Percentiles rank a stretch among this genome's conserved stretches.
Evolutionary conservation across 2,888 invertebrate species (phyloP).

Genomic region (Pinctada fucata): DNA sequence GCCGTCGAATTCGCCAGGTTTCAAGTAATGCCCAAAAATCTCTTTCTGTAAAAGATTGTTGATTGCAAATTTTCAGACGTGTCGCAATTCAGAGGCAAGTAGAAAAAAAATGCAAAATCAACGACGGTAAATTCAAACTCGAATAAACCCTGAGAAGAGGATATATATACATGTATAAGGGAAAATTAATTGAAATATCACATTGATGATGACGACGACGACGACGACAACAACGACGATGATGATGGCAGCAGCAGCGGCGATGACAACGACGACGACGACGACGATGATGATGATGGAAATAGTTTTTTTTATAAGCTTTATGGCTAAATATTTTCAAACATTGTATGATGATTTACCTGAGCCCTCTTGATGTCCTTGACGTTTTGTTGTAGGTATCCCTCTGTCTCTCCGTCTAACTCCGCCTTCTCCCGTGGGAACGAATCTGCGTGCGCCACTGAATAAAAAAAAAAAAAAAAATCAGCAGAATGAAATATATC

Average conservation of each 20-base stretch:
- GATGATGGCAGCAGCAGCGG: no score
- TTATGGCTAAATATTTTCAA: no score
- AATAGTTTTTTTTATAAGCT: no score
- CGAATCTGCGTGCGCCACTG: conserved; percentile 68
- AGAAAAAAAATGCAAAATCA: neutral
- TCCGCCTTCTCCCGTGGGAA: conserved; percentile 56
- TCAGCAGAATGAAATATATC: no score
- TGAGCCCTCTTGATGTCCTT: conserved; percentile 68
- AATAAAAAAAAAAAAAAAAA: conserved; percentile 21
- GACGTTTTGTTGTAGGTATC: conserved; percentile 64
- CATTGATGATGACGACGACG: no score
- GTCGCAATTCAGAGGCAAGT: neutral
- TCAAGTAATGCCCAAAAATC: conserved; percentile 70
- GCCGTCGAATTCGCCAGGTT: conserved; percentile 70
- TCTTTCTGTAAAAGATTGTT: conserved; percentile 57
- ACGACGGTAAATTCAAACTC: neutral
- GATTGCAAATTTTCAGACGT: neutral
- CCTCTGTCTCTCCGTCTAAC: conserved; percentile 63
- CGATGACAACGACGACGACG: no score
- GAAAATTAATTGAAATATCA: no score
- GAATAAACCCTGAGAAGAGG: no score
- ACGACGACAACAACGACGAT: no score
- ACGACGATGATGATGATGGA: no score
- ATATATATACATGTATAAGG: no score
- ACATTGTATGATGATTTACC: conserved; percentile 39